These are phyloP conservation scores for Drosophila kurseongensis DNA, from an alignment of 1,140 invertebrate species.

Conservation along the genomic window DNA sequence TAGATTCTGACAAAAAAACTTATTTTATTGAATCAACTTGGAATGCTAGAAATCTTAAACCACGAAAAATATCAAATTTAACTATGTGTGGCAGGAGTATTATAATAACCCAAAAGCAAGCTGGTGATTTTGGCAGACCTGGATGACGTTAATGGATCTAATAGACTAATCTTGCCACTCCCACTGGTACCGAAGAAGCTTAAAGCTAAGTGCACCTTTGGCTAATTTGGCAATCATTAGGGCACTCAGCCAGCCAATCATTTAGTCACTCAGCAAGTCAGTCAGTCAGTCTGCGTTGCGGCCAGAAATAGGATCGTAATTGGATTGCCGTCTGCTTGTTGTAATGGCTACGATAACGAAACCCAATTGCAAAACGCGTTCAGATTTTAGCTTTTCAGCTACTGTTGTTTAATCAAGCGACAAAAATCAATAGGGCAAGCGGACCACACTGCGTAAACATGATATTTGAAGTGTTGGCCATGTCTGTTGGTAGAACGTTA, in stretches of 20 bases:
- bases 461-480: conserved; percentile 15
- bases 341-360: conserved; percentile 45
- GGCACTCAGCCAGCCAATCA: conserved; percentile 52
- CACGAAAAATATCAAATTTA: neutral
- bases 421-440: conserved; percentile 62
- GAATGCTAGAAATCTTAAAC: too few species aligned
- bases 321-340: conserved; percentile 54
- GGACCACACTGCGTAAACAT: conserved; percentile 13
- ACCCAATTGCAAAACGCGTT: conserved; percentile 46
- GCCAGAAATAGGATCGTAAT: conserved; percentile 59
- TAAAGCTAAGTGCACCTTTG: conserved; percentile 63
- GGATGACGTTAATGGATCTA: conserved; percentile 14
- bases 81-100: neutral
- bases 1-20: too few species aligned
- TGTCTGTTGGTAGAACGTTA: conserved; percentile 49
- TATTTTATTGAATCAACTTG: too few species aligned
- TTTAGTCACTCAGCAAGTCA: conserved; percentile 29
- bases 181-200: neutral
- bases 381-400: conserved; percentile 30
- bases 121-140: neutral
- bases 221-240: conserved; percentile 73
- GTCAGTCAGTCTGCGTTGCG: conserved; percentile 25
- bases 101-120: neutral
- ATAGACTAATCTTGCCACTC: conserved; percentile 10
- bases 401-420: conserved; percentile 62